Conservation (phyloP, 2,113 vertebrate species). For the Chaenogobius annularis region DNA sequence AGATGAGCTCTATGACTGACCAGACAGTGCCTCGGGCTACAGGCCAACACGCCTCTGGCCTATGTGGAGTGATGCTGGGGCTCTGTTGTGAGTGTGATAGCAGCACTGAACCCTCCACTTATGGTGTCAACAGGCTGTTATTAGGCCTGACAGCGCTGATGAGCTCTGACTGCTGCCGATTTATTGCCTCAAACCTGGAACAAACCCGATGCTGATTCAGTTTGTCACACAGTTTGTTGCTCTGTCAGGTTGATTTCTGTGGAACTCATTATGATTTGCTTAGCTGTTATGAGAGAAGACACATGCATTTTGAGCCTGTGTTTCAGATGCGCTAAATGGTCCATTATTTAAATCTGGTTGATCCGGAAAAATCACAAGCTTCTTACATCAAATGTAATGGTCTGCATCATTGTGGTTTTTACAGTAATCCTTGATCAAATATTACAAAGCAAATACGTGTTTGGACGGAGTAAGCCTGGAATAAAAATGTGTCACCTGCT, state of each 20-base stretch:
- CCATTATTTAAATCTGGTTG: constrained; percentile 52
- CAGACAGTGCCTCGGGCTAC: constrained; percentile 29
- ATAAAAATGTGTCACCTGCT: constrained; percentile 67
- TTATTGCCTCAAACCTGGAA: constrained; percentile 32
- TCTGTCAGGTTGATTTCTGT: constrained; percentile 27
- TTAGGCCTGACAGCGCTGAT: constrained; percentile 43
- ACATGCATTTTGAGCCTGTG: neutral
- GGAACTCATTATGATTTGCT: constrained; percentile 7
- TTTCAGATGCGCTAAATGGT: constrained; percentile 29
- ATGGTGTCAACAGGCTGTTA: constrained; percentile 55
- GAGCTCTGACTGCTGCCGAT: constrained; percentile 33
- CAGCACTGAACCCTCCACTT: constrained; percentile 55
- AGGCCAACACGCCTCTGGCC: constrained; percentile 59
- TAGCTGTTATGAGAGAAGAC: constrained; percentile 8
- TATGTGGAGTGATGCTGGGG: constrained; percentile 43
- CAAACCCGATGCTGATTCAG: constrained; percentile 39
- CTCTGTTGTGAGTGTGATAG: constrained; percentile 50
- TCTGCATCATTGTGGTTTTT: constrained; percentile 57
- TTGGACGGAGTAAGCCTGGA: constrained; percentile 35
- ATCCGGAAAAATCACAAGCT: constrained; percentile 40
- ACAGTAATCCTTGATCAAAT: constrained; percentile 56
- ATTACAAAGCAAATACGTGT: constrained; percentile 23
- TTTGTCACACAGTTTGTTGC: constrained; percentile 42
- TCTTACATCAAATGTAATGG: constrained; percentile 59
- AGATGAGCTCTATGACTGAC: constrained; percentile 47